Evolutionary conservation across 2,888 invertebrate genomes (phyloP).

Genomic region (Yponomeuta plumbellus): DNA sequence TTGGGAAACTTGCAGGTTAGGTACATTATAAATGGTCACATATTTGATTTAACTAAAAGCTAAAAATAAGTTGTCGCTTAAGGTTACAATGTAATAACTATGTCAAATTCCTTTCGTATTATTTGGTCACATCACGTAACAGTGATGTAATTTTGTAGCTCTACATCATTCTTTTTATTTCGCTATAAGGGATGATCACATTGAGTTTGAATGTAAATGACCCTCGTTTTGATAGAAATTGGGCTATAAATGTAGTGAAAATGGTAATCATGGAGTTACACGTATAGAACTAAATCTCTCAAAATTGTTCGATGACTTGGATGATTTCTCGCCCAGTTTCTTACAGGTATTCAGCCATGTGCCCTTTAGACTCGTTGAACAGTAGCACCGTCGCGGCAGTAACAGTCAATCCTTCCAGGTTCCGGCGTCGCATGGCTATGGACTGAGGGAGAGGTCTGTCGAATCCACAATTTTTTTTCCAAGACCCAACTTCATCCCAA

Average conservation of each 20-base stretch:
- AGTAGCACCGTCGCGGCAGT: constrained; percentile 22
- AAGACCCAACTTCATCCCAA: constrained; percentile 24
- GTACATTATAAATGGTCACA: too few species aligned
- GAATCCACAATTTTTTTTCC: constrained; percentile 22
- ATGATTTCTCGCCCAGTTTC: background rate
- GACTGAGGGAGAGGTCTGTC: constrained; percentile 11
- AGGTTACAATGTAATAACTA: too few species aligned
- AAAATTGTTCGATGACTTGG: too few species aligned
- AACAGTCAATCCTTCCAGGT: constrained; percentile 21
- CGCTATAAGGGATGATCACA: background rate
- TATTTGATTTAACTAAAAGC: too few species aligned
- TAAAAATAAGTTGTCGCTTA: too few species aligned
- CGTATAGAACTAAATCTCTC: too few species aligned
- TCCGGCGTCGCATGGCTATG: constrained; percentile 21
- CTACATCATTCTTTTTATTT: too few species aligned
- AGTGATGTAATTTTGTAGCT: too few species aligned
- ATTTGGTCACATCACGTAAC: too few species aligned
- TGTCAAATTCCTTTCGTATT: too few species aligned
- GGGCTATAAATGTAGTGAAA: background rate
- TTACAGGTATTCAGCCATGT: constrained; percentile 40
- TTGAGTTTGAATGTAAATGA: background rate
- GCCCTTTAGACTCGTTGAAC: constrained; percentile 38
- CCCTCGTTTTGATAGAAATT: background rate
- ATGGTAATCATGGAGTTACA: background rate
- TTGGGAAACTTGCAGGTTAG: too few species aligned